Base-by-base conservation (phyloP, 2,888 invertebrate genomes). In the Scelioninae gen. 2 region DNA sequence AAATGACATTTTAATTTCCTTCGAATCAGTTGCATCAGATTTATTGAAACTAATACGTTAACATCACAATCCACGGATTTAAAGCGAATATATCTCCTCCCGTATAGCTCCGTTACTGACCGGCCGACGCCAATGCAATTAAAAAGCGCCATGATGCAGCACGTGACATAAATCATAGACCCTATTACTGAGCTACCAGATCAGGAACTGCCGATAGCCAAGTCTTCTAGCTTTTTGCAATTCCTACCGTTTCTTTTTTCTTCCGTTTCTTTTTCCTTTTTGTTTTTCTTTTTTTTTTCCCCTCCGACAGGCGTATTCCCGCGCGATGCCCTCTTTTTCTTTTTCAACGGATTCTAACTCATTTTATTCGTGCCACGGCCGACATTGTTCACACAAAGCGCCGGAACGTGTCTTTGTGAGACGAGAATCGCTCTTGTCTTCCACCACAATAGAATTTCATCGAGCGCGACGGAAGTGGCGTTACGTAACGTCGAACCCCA, bases 161-260 rank as follows among this genome's bases (percentile, higher is more conserved):
- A 31, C 69, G 72, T 76, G 80, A 82, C 84, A 83, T 84, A 84
- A 85, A 85, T 85, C 84, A 84, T 84, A 83, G 77, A 83, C 81
- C 79, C 83, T 80, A 82, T 84, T 84, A 84, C 81, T 80, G 35
- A 80, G 81, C 80, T 81, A 81, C 82, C 82, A 84, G 83, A 83
- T 84, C 81, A 72, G 75, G 77, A 64, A 77, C 76, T 71, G 63
- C 76, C 81, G 84, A 84, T 84, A 84, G 72, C 69, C 58, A 13
- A 68, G 57, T 65, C 28, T 57, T 69, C 58, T 73, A 57, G 64
- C 50, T 58, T 61, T 46, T 50, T 45, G 58, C 22, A 45, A 22
- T 35, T 60, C 60, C 61, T 63, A 25, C 50, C 48, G 46, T 52
- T 63, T 60, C 45, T 53, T 37, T 16, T 64, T 18, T 7, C 13